phyloP scores from a whole-genome alignment of 2,888 invertebrate genomes.

The Taenaris catops region DNA sequence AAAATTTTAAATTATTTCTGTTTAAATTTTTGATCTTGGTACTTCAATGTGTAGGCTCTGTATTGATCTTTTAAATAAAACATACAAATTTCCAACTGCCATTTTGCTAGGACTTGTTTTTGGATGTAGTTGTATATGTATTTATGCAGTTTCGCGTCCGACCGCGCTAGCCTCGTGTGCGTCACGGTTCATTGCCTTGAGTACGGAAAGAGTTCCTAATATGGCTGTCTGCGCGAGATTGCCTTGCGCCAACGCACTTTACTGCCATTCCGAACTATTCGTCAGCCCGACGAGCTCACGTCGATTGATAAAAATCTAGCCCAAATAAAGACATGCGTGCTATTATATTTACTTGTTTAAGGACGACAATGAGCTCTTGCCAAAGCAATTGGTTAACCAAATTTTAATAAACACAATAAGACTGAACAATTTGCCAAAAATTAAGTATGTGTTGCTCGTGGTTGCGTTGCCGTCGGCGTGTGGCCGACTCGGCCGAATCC shows the following conservation, averaged over 20 bases:
- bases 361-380: slow-evolving; percentile 16
- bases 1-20: too few species aligned
- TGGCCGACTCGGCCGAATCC: slow-evolving; percentile 53
- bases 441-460: slow-evolving; percentile 76
- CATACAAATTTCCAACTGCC: too few species aligned
- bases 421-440: slow-evolving; percentile 36
- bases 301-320: slow-evolving; percentile 28
- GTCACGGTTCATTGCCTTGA: slow-evolving; percentile 77
- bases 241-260: slow-evolving; percentile 66
- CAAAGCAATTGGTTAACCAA: slow-evolving; percentile 17
- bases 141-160: slow-evolving; percentile 30
- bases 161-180: slow-evolving; percentile 42
- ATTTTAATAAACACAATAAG: slow-evolving; percentile 24
- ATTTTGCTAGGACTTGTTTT: too few species aligned
- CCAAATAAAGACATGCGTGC: slow-evolving; percentile 17
- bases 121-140: too few species aligned
- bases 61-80: too few species aligned
- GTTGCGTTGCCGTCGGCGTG: slow-evolving; percentile 61
- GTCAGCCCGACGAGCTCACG: slow-evolving; percentile 49
- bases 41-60: too few species aligned
- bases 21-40: too few species aligned
- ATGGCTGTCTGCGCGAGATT: slow-evolving; percentile 59
- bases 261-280: slow-evolving; percentile 54
- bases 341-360: slow-evolving; percentile 9
- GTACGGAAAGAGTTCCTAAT: slow-evolving; percentile 71